These are phyloP conservation scores for Luidia sarsii DNA, from an alignment of 53 echinoderm and acorn worm species.

Conservation along the genomic window DNA sequence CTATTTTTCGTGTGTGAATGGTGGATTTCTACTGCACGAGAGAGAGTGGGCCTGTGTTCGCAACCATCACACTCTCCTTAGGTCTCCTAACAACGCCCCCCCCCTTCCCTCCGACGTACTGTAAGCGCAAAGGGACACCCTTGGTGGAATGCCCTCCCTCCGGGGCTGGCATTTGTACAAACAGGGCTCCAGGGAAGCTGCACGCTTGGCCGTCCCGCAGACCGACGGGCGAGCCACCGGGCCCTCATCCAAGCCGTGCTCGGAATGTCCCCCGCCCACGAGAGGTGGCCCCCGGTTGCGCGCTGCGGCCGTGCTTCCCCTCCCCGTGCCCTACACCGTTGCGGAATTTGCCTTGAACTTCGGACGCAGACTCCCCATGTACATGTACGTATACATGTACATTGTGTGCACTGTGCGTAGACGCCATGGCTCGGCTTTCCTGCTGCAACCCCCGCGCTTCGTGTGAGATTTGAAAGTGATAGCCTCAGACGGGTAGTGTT, in stretches of 20 bases:
- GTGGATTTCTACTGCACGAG: too few species aligned
- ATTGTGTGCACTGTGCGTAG: too few species aligned
- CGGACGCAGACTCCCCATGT: too few species aligned
- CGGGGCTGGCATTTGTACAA: conserved; percentile 42
- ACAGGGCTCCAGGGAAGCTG: conserved; percentile 58
- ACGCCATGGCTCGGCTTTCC: not conserved
- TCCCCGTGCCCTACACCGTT: conserved; percentile 23
- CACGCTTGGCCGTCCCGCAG: not conserved
- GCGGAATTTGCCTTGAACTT: conserved; percentile 39
- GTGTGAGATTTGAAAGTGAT: not conserved
- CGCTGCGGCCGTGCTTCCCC: too few species aligned
- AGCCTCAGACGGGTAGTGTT: not conserved
- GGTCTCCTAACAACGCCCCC: too few species aligned
- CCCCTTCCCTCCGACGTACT: too few species aligned
- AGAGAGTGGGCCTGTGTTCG: too few species aligned
- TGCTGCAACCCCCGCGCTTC: not conserved
- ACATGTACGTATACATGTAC: too few species aligned
- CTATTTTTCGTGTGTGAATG: too few species aligned
- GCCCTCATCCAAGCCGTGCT: conserved; percentile 2
- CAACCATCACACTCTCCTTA: too few species aligned
- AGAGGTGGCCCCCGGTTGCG: conserved; percentile 6
- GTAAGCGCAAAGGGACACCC: conserved; percentile 6
- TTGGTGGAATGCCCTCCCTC: conserved; percentile 41
- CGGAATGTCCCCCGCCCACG: conserved; percentile 34
- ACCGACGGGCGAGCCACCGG: conserved; percentile 11